phyloP scores from a whole-genome alignment of 2,797 vertebrate species.

The Harpia harpyja region DNA sequence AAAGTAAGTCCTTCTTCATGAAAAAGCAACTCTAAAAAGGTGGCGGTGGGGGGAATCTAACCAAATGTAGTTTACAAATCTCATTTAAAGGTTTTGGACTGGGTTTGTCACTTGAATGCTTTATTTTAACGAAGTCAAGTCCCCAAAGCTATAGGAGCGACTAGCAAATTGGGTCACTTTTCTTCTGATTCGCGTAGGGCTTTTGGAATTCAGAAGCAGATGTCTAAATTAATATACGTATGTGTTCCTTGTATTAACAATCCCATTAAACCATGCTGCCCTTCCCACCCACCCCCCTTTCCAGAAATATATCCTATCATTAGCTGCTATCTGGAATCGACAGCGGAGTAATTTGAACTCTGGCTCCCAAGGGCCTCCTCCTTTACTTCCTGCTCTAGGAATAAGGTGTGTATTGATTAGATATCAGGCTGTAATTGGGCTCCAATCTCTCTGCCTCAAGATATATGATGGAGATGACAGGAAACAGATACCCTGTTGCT shows the following conservation, averaged over 20 bases:
- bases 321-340: conserved; percentile 90
- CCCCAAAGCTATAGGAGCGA: neutral
- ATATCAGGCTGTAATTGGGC: conserved; percentile 99
- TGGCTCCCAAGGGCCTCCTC: conserved; percentile 94
- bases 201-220: conserved; percentile 41
- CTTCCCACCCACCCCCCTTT: conserved; percentile 59
- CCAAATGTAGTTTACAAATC: neutral
- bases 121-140: neutral
- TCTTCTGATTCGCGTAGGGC: neutral
- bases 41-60: neutral
- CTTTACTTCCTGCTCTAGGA: conserved; percentile 99
- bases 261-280: conserved; percentile 53
- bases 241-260: conserved; percentile 64
- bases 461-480: conserved; percentile 98
- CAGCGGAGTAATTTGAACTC: conserved; percentile 98
- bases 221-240: conserved; percentile 61
- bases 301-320: conserved; percentile 84
- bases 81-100: neutral
- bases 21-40: neutral
- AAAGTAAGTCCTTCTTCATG: neutral
- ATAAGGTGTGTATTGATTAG: conserved; percentile 99
- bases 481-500: conserved; percentile 89
- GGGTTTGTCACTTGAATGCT: neutral
- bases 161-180: neutral
- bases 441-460: conserved; percentile 91